Evolutionary conservation across 2,797 vertebrate species (phyloP).

Genomic region (Enteromius trimaculatus): DNA sequence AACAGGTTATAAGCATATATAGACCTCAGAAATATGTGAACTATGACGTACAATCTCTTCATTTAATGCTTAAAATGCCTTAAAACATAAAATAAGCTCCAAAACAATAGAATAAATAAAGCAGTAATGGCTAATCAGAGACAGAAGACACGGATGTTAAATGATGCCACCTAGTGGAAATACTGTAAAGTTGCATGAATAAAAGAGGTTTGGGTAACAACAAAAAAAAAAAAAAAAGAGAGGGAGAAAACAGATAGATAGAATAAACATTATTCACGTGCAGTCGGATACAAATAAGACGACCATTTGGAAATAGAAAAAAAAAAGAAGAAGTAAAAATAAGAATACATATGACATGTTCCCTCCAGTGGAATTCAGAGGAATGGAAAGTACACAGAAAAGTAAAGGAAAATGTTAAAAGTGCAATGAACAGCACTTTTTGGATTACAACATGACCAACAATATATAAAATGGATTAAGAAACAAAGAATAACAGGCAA

Average conservation of each 20-base stretch:
- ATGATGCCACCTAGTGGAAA: slow-evolving; percentile 54
- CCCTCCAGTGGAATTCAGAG: not conserved
- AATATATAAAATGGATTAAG: not conserved
- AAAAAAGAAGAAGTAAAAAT: not conserved
- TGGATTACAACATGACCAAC: not conserved
- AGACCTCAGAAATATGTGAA: not conserved
- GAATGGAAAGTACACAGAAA: not conserved
- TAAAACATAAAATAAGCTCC: not conserved
- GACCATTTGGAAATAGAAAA: not conserved
- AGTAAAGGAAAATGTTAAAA: not conserved
- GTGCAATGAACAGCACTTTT: not conserved
- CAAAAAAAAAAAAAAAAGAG: not conserved
- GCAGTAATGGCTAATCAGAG: not conserved
- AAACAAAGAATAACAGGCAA: not conserved
- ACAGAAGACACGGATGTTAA: slow-evolving; percentile 18
- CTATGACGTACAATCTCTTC: not conserved
- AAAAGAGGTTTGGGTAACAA: too few species aligned
- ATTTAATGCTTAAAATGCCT: not conserved
- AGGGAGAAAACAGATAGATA: not conserved
- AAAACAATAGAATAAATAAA: not conserved
- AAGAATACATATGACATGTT: not conserved
- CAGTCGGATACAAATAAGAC: not conserved
- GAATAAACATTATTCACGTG: not conserved
- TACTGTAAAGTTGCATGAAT: not conserved
- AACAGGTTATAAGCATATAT: not conserved